Evolutionary conservation across 2,797 vertebrate genomes (phyloP), one percentile per base, ranked within the genome.

Genomic region (Clarias pachynema): DNA sequence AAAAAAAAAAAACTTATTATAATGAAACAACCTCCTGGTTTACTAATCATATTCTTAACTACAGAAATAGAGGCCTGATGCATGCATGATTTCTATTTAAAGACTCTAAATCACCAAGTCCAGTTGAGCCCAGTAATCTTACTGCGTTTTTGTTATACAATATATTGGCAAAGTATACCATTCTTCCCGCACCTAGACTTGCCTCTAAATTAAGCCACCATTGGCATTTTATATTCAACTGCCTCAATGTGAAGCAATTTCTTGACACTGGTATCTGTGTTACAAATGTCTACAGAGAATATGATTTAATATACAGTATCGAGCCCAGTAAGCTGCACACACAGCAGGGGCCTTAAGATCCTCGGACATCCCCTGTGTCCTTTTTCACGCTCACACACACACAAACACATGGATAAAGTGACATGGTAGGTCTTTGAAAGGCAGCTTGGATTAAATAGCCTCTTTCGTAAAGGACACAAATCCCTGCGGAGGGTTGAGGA

Each of bases 401-500:
- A 62, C 37, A 75, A 24, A 40, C 3, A 22, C 56, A 62, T 18
- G 14, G 79, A 74, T 74, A 65, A 77, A 56, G 63, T 63, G 66
- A 79, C 79, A 53, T 59, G 86, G 84, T 86, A 90, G 87, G 79
- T 90, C 80, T 89, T 83, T 91, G 89, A 91, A 87, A 83, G 82
- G 44, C 77, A 86, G 89, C 90, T 88, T 91, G 90, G 82, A 87
- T 84, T 83, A 86, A 89, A 93, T 91, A 88, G 91, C 92, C 92
- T 93, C 75, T 92, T 72, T 90, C 87, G 5, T 31, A 90, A 73
- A 91, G 84, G 86, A 70, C 72, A 89, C 20, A 74, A 49, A 86
- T 82, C 69, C 44, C 84, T 84, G 79, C 57, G 85, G 22, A 84
- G 89, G 70, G 84, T 74, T 72, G 87, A 68, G 15, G 75, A 86